Percentiles rank a stretch among this genome's conserved stretches.
Conservation (phyloP, 1,140 invertebrate genomes). For the Druon quercuslanigerum region DNA sequence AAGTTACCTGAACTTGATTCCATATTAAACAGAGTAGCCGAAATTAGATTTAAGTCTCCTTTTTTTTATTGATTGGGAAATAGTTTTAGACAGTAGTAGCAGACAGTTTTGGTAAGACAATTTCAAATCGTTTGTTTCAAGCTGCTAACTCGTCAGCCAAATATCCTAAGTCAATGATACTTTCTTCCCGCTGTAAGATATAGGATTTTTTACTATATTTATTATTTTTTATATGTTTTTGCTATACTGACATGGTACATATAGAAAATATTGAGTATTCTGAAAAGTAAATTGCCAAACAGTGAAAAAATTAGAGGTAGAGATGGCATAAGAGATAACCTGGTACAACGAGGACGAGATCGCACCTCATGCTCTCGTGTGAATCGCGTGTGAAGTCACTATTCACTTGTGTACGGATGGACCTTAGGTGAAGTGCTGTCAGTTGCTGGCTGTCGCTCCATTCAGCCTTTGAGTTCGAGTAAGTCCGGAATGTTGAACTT, state of each 20-base stretch:
- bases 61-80: neutral
- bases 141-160: too few species aligned
- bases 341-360: slow-evolving; percentile 44
- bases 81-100: neutral
- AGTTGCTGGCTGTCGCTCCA: slow-evolving; percentile 49
- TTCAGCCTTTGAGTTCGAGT: slow-evolving; percentile 45
- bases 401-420: slow-evolving; percentile 44
- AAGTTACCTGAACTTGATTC: too few species aligned
- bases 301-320: slow-evolving; percentile 2
- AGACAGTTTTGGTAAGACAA: neutral
- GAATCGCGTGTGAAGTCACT: slow-evolving; percentile 49
- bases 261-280: neutral
- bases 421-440: slow-evolving; percentile 44
- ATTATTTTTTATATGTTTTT: too few species aligned
- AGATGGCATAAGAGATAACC: slow-evolving; percentile 38
- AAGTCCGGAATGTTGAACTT: slow-evolving; percentile 50
- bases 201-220: too few species aligned
- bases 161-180: too few species aligned
- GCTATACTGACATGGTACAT: neutral
- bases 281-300: neutral
- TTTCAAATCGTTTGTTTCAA: too few species aligned
- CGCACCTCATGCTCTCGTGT: slow-evolving; percentile 32
- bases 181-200: too few species aligned
- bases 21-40: too few species aligned
- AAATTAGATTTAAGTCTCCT: neutral